Percentiles rank a stretch among this genome's conserved stretches.
phyloP scores from a whole-genome alignment of 2,888 invertebrate species.

The Leucophora obtusa region DNA sequence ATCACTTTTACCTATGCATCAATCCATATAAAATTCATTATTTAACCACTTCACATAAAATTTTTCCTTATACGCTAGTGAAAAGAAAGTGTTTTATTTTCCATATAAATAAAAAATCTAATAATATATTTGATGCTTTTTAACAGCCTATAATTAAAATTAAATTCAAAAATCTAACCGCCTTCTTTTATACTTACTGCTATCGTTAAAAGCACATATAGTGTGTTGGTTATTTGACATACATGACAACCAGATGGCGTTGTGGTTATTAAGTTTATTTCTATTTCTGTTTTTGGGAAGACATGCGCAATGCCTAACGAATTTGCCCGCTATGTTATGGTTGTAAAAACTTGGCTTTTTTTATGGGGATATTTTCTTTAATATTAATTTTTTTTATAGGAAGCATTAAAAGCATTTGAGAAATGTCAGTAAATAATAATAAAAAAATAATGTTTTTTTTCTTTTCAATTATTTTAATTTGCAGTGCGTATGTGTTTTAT shows the following conservation, averaged over 20 bases:
- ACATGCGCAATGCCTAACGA: slow-evolving; percentile 57
- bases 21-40: slow-evolving; percentile 8
- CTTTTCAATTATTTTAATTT: slow-evolving; percentile 13
- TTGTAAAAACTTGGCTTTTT: slow-evolving; percentile 17
- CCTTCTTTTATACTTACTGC: slow-evolving; percentile 15
- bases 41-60: neutral
- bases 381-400: slow-evolving; percentile 39
- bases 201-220: neutral
- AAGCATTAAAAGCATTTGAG: slow-evolving; percentile 54
- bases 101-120: slow-evolving; percentile 20
- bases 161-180: slow-evolving; percentile 42
- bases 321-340: slow-evolving; percentile 29
- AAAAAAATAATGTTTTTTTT: slow-evolving; percentile 17
- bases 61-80: slow-evolving; percentile 1
- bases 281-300: slow-evolving; percentile 9
- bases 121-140: slow-evolving; percentile 46
- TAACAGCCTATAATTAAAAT: slow-evolving; percentile 48
- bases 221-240: slow-evolving; percentile 14
- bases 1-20: slow-evolving; percentile 8
- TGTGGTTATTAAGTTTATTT: slow-evolving; percentile 25
- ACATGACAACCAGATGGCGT: slow-evolving; percentile 64
- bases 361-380: slow-evolving; percentile 27
- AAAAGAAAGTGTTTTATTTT: slow-evolving; percentile 33
- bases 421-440: slow-evolving; percentile 41
- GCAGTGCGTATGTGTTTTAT: neutral